Evolutionary conservation across 2,113 vertebrate species (phyloP).

Genomic region (Myodes glareolus): DNA sequence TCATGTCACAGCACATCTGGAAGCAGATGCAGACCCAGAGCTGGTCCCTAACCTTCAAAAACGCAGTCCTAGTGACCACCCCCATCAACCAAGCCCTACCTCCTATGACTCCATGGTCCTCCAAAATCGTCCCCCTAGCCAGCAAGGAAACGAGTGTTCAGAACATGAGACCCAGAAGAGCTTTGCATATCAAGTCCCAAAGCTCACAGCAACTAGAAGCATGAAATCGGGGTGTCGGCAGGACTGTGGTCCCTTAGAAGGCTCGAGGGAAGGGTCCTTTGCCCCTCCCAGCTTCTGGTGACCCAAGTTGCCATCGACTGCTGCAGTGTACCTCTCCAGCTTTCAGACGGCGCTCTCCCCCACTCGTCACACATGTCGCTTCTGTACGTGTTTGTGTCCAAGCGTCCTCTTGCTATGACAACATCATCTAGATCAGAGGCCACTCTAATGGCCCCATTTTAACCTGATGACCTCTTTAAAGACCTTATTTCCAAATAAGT

Average conservation of each 20-base stretch:
- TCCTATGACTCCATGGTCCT: neutral
- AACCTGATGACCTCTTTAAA: neutral
- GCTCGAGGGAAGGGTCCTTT: neutral
- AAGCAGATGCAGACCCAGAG: neutral
- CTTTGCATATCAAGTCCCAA: too few relatives aligned
- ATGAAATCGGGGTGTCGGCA: neutral
- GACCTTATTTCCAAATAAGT: constrained; percentile 19
- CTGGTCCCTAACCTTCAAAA: neutral
- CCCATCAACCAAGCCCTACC: neutral
- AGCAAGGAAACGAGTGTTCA: neutral
- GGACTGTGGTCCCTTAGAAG: neutral
- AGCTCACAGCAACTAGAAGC: neutral
- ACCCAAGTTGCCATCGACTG: neutral
- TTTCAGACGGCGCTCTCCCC: neutral
- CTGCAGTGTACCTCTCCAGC: too few relatives aligned
- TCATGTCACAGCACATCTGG: neutral
- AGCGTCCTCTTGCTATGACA: neutral
- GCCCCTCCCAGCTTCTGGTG: neutral
- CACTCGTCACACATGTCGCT: neutral
- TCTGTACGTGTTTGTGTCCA: neutral
- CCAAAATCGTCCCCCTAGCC: too few relatives aligned
- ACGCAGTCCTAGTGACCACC: neutral
- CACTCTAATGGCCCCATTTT: neutral
- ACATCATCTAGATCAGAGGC: neutral
- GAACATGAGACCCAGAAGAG: neutral